Evolutionary conservation across 2,888 invertebrate genomes (phyloP).

Genomic region (Hyposoter dolosus): DNA sequence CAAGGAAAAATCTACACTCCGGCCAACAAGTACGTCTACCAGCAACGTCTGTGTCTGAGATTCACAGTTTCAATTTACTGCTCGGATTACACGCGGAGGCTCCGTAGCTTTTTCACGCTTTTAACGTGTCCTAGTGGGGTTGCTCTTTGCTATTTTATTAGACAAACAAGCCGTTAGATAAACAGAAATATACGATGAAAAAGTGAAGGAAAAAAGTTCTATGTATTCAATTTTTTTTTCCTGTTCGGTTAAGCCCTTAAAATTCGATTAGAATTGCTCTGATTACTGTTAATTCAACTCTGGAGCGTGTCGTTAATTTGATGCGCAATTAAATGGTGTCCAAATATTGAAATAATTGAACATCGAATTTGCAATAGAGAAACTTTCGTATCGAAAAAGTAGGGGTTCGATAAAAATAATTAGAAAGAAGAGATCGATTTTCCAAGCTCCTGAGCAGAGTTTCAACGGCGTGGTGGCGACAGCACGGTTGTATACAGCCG

Average conservation of each 20-base stretch:
- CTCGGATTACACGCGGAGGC: conserved; percentile 32
- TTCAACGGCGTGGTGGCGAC: background rate
- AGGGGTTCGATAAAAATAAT: background rate
- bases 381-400: background rate
- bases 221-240: background rate
- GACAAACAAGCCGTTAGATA: background rate
- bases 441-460: background rate
- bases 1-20: conserved; percentile 21
- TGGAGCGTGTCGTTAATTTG: background rate
- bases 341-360: background rate
- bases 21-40: conserved; percentile 5
- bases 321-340: background rate
- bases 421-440: background rate
- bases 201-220: background rate
- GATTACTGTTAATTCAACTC: background rate
- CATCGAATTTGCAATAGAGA: background rate
- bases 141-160: conserved; percentile 22
- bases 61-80: conserved; percentile 58
- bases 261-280: background rate
- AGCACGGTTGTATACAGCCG: background rate
- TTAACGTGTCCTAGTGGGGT: conserved; percentile 8
- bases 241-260: background rate
- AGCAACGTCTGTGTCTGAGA: conserved; percentile 34
- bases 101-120: conserved; percentile 11
- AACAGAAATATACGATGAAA: background rate